Conservation (phyloP, 2,113 vertebrate genomes). For the sheep (Ovis aries) region DNA sequence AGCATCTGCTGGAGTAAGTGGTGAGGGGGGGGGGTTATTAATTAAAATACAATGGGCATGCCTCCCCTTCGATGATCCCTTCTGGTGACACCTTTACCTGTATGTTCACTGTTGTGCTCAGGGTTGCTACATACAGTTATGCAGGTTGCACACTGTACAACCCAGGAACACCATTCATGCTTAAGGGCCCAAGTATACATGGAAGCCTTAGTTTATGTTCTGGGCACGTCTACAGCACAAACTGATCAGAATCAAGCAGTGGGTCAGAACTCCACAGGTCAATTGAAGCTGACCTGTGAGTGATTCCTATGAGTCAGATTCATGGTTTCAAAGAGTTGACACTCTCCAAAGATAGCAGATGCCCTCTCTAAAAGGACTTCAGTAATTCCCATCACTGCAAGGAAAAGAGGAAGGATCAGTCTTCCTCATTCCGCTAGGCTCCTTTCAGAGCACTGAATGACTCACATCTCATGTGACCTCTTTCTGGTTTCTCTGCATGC, state of each 20-base stretch:
- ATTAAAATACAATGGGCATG: not conserved
- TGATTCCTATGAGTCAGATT: not conserved
- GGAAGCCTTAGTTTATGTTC: not conserved
- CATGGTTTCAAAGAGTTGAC: not conserved
- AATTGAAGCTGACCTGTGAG: not conserved
- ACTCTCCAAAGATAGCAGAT: not conserved
- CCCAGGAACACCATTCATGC: not conserved
- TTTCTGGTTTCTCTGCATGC: not conserved
- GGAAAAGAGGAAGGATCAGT: not conserved
- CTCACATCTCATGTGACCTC: not conserved
- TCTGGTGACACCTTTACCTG: not conserved
- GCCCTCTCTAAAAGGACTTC: not conserved
- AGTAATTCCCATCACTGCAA: not conserved
- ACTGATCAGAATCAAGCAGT: not conserved
- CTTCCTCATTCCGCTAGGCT: not conserved
- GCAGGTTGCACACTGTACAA: not conserved
- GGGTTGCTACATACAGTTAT: not conserved
- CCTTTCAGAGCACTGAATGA: not conserved
- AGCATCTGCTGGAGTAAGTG: not conserved
- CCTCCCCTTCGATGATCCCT: not conserved
- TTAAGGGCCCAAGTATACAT: not conserved
- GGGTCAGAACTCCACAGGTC: not conserved
- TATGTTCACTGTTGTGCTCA: not conserved
- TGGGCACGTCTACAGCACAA: not conserved
- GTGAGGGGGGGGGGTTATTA: accelerated